Base-by-base conservation (phyloP, 2,113 vertebrate genomes). In the Dolichallabes microphthalmus region DNA sequence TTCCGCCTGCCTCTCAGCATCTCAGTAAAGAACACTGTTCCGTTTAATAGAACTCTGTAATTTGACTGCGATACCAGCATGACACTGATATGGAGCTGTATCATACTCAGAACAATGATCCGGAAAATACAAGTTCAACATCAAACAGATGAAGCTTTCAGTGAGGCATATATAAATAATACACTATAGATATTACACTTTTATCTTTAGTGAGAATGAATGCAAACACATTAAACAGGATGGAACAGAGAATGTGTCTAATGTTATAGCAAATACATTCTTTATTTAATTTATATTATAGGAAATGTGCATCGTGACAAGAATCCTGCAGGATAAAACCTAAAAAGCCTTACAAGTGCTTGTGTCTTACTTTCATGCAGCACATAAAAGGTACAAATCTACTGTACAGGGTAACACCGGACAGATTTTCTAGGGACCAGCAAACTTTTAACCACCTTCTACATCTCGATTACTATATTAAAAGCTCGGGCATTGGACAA, bases 61-160 rank as follows among this genome's bases (percentile, higher is more conserved):
- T 75, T 17, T 75, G 50, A 17, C 73, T 52, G 22, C 13, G 27
- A 15, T 53, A 27, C 25, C 25, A 52, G 25, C n/a, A 27, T 53
- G 73, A 52, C 12, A 8, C n/a, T 7, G 45, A 52, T 52, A 39
- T 50, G 39, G 11, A 45, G 39, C 39, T 74, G 39, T 50, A 74
- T 74, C 22, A 74, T 50, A 74, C 25, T 25, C 39, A 74, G 39
- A 22, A 74, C 35, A 73, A 73, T 73, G 69, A 73, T 45, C 69
- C 35, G 20, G 20, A 73, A 73, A 73, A 20, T 45, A 73, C 71
- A 74, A 52, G 12, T 52, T 74, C 45, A 25, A n/a, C 45, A 74
- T n/a, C 2, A 1, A 74, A 74, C 22, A 25, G 22, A 12, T 52
- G 39, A 74, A 52, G 14, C 66, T 19, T 69, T 32, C 66, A 69